Evolutionary conservation across 23 tunicate species (phyloP), one percentile per base, ranked within the genome.

Genomic region (Halocynthia aurantium): DNA sequence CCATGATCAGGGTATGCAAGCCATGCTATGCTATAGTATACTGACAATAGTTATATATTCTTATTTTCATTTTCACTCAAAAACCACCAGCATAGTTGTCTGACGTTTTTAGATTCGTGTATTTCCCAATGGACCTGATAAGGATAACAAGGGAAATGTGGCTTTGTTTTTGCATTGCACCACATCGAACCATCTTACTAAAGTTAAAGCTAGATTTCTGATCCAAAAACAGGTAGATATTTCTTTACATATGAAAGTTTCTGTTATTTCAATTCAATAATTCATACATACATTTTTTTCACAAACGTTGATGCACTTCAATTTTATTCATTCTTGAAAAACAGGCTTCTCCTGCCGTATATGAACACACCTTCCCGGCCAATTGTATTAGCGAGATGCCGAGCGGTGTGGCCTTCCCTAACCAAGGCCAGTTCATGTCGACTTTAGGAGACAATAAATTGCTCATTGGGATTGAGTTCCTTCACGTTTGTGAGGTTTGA

Each of bases 361-460:
- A 92, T 57, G 98, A 92, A 51, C 98, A 92, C 78, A 86, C 98
- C 8, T 92, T 92, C 68, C 88, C 98, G 6, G 84, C 92, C 8
- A 92, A 86, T 75, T 86, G 88, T 55, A 92, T 92, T 67, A 92
- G 98, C 54, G 98, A 92, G 57, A 92, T 92, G 98, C 98, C 98
- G 17, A 92, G 98, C 62, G 98, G 98, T 0, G 98, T 92, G 31
- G 98, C 98, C 21, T 92, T 92, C 53, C 98, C 98, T 6, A 92
- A 92, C 72, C 75, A 75, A 58, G 92, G 98, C 8, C 88, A 92
- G n/a, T 92, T 92, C 82, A 92, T 92, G 86, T 77, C 81, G 12
- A 70, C 98, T 4, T 78, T 92, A 62, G 82, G 81, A 67, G 88
- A 83, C 40, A 86, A 86, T 58, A 83, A 83, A 50, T 71, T 92